A percentile compares a stretch with the other conserved stretches of the same genome.
Conservation (phyloP, 2,888 invertebrate genomes). For the Apantesis nais region DNA sequence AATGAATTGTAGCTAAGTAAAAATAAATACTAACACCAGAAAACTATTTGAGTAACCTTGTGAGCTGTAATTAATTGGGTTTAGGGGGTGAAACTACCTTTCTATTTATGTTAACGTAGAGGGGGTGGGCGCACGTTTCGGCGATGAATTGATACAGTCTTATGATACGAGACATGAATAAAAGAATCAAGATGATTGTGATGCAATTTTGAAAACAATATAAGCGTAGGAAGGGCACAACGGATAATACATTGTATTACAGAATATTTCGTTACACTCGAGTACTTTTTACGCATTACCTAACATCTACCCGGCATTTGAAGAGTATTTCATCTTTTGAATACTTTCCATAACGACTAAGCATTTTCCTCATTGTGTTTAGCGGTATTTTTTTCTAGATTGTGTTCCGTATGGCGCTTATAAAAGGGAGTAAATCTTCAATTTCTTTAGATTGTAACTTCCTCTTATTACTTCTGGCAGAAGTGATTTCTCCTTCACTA, state of each 20-base stretch:
- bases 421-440: not conserved
- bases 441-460: not conserved
- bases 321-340: not conserved
- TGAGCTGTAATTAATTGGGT: slow-evolving; percentile 36
- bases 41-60: slow-evolving; percentile 31
- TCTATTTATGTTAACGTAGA: slow-evolving; percentile 22
- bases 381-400: too few species aligned
- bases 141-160: slow-evolving; percentile 43
- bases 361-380: not conserved
- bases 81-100: slow-evolving; percentile 22
- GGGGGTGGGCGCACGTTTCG: slow-evolving; percentile 21
- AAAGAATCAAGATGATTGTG: slow-evolving; percentile 28
- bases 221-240: slow-evolving; percentile 5
- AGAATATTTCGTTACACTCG: not conserved
- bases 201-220: slow-evolving; percentile 7
- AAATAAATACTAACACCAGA: slow-evolving; percentile 32
- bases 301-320: not conserved
- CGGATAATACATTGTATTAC: slow-evolving; percentile 22
- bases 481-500: not conserved
- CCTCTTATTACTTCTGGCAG: not conserved
- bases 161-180: slow-evolving; percentile 47
- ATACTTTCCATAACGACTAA: not conserved
- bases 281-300: not conserved
- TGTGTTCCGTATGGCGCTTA: not conserved
- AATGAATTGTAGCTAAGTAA: slow-evolving; percentile 25